phyloP scores from a whole-genome alignment of 2,888 invertebrate species.

The Argyra leucocephala region DNA sequence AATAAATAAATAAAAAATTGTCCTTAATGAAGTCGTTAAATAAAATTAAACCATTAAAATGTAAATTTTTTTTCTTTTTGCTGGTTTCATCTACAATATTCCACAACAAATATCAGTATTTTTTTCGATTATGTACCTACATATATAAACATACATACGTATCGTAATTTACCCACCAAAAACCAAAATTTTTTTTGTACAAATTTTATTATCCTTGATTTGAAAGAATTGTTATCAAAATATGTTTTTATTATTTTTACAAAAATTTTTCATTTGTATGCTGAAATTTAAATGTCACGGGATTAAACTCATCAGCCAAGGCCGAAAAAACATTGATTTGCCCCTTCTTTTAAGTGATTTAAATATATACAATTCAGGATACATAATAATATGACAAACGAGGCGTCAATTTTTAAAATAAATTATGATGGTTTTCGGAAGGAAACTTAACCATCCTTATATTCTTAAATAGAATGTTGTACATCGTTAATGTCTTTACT shows the following conservation, averaged over 20 bases:
- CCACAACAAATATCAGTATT: neutral
- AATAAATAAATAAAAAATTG: conserved; percentile 2
- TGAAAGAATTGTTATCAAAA: conserved; percentile 14
- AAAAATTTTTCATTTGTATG: neutral
- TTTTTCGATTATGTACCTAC: neutral
- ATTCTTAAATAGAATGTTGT: neutral
- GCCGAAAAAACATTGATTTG: neutral
- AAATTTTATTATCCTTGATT: conserved; percentile 17
- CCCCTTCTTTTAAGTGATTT: neutral
- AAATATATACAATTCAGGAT: no score
- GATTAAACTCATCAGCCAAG: neutral
- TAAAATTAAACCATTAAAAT: conserved; percentile 10
- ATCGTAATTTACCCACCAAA: neutral
- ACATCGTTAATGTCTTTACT: no score
- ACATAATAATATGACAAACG: neutral
- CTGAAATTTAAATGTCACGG: neutral
- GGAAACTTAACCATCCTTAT: neutral
- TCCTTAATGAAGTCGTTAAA: conserved; percentile 10
- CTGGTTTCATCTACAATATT: neutral
- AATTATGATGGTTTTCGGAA: conserved; percentile 8
- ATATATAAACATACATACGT: neutral
- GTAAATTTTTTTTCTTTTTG: conserved; percentile 7
- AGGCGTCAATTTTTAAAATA: conserved; percentile 9
- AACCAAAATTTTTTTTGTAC: neutral
- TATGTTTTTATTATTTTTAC: neutral